phyloP scores from a whole-genome alignment of 1,140 invertebrate species.

The Aphaenogaster floridana region DNA sequence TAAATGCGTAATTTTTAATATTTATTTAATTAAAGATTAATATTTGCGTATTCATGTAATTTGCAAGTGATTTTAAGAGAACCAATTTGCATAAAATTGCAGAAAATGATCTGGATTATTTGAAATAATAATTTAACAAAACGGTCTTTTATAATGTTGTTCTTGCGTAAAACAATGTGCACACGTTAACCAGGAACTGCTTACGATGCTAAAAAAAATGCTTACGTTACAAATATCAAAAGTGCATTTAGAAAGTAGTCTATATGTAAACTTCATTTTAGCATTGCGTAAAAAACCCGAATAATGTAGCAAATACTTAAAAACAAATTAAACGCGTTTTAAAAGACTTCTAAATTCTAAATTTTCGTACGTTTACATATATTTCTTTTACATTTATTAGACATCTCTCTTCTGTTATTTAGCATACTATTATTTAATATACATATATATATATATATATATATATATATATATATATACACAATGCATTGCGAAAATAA shows the following conservation, averaged over 20 bases:
- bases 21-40: not conserved
- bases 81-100: not conserved
- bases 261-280: not conserved
- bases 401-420: not conserved
- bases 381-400: not conserved
- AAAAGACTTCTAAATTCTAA: not conserved
- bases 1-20: not conserved
- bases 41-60: not conserved
- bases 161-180: not conserved
- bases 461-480: not conserved
- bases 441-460: not conserved
- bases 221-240: not conserved
- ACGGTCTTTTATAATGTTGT: not conserved
- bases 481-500: not conserved
- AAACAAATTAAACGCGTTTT: not conserved
- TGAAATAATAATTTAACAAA: not conserved
- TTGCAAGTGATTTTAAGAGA: not conserved
- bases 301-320: not conserved
- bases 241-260: not conserved
- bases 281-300: not conserved
- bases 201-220: not conserved
- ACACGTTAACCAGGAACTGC: not conserved
- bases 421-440: not conserved
- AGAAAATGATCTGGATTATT: not conserved
- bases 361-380: not conserved